Evolutionary conservation across 2,888 invertebrate genomes (phyloP), one percentile per base, ranked within the genome.

Genomic region (Eulithis prunata): DNA sequence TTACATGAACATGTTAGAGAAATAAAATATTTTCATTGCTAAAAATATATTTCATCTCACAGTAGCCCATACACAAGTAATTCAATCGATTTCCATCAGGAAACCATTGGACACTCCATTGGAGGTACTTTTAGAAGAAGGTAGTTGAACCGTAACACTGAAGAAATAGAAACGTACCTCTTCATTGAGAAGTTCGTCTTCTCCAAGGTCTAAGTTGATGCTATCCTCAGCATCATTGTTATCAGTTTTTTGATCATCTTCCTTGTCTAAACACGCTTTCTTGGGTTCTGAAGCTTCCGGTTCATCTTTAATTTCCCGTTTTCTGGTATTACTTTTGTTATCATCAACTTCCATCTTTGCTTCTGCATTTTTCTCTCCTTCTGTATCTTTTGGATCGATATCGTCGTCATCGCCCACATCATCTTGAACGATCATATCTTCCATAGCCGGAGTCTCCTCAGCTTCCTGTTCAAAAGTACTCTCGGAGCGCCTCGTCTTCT

Each of bases 111-210:
- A 57, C 12, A 78, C 85, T 69, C 87, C 88, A 78, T 90, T 89
- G 59, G 86, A 76, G 47, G 84, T 83, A 57, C 80, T 65, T 68
- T 75, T 79, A 72, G 79, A 70, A 72, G 79, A 70, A 52, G 89
- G 86, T 69, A 92, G 79, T 72, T 83, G 83, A 73, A 91, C 85
- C 63, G 88, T 87, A 71, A 92, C 86, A 72, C 81, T 87, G 89
- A 91, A 91, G 87, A 92, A 82, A 92, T 91, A 91, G 77, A 88
- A 91, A 88, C 87, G 81, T 94, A 96, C 96, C 95, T 97, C 96
- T 87, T 96, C 96, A 85, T 95, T 96, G 66, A 97, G 94, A 68
- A 97, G 93, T 90, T 97, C 97, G 85, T 97, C 97, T 87, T 96
- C 97, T 49, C 96, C 97, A 84, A 97, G 95, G 66, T 96, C 96